Percentiles rank a stretch among this genome's conserved stretches.
These are phyloP conservation scores for Luehdorfia chinensis DNA, from an alignment of 1,140 invertebrate genomes.

Conservation along the genomic window DNA sequence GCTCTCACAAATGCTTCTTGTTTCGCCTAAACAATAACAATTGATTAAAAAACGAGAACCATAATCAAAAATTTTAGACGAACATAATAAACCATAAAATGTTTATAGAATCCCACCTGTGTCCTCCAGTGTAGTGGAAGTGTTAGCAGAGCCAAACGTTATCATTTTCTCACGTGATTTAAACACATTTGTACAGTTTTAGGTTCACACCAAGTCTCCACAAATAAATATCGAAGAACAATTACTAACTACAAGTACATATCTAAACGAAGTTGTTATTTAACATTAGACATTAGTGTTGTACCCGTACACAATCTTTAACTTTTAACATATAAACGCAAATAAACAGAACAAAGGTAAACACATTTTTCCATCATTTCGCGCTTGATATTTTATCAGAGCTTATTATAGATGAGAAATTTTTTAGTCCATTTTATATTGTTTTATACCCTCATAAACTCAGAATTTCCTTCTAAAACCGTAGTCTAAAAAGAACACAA, in stretches of 20 bases:
- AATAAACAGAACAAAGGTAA: background rate
- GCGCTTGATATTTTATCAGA: too few species aligned
- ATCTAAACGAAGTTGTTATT: constrained; percentile 54
- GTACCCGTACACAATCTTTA: constrained; percentile 19
- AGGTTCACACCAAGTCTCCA: constrained; percentile 19
- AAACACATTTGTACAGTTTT: constrained; percentile 58
- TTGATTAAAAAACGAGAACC: constrained; percentile 32
- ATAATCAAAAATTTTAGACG: constrained; percentile 31
- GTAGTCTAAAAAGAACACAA: too few species aligned
- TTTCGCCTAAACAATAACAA: constrained; percentile 73
- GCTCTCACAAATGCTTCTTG: constrained; percentile 83
- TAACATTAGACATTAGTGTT: constrained; percentile 66
- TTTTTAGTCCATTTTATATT: too few species aligned
- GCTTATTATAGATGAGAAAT: too few species aligned
- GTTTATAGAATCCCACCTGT: constrained; percentile 50
- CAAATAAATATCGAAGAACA: constrained; percentile 31
- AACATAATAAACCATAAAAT: constrained; percentile 33
- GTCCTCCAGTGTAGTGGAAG: constrained; percentile 53
- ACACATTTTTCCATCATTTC: too few species aligned
- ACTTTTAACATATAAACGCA: constrained; percentile 5
- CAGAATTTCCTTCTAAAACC: too few species aligned
- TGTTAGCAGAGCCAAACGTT: constrained; percentile 62
- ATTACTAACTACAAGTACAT: constrained; percentile 43
- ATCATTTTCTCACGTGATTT: constrained; percentile 61
- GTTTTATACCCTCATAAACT: too few species aligned